phyloP scores from a whole-genome alignment of 1,140 invertebrate species.

The Trichonephila clavata region DNA sequence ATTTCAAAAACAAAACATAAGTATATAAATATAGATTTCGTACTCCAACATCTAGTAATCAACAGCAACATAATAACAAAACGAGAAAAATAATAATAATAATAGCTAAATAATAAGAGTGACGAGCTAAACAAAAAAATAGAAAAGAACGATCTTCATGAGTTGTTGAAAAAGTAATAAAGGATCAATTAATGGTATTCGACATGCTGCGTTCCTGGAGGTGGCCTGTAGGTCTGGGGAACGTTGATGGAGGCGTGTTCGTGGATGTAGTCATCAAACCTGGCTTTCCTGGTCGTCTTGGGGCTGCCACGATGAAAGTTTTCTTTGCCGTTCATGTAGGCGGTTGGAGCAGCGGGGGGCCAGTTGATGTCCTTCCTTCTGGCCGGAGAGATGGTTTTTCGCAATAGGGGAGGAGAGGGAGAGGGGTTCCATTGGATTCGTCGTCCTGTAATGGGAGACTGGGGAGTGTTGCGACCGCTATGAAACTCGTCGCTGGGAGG shows the following conservation, averaged over 20 bases:
- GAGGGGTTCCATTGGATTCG: slow-evolving; percentile 74
- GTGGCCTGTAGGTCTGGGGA: slow-evolving; percentile 77
- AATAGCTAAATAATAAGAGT: background rate
- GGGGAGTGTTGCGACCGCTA: slow-evolving; percentile 63
- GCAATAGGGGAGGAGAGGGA: slow-evolving; percentile 12
- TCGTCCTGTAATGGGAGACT: slow-evolving; percentile 53
- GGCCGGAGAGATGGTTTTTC: background rate
- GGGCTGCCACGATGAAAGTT: slow-evolving; percentile 31
- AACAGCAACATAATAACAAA: background rate
- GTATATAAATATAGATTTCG: background rate
- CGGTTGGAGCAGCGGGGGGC: slow-evolving; percentile 65
- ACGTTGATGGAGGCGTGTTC: slow-evolving; percentile 71
- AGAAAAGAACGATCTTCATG: background rate
- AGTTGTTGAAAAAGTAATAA: background rate
- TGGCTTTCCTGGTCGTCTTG: background rate
- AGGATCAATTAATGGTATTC: slow-evolving; percentile 58
- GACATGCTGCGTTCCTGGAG: slow-evolving; percentile 77
- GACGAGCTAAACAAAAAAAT: background rate
- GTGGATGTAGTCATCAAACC: slow-evolving; percentile 72
- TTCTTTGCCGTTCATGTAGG: slow-evolving; percentile 44
- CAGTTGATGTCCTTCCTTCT: slow-evolving; percentile 68
- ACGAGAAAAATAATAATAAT: slow-evolving; percentile 32
- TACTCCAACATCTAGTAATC: background rate
- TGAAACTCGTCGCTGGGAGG: slow-evolving; percentile 47
- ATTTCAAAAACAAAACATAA: background rate